Conservation (phyloP, 1,140 invertebrate species). For the Pygmarrhopalites habei region DNA sequence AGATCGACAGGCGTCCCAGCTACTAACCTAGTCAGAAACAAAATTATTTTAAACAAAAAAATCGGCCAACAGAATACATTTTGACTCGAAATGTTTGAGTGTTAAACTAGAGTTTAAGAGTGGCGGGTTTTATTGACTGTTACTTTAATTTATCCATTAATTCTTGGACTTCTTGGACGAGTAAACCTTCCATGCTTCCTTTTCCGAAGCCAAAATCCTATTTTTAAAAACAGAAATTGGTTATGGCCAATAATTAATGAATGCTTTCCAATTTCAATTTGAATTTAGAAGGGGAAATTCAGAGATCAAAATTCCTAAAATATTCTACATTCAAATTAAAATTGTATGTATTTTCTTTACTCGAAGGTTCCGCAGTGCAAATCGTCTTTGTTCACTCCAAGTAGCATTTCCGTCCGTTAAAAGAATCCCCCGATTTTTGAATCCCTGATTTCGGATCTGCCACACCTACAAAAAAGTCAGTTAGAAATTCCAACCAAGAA, state of each 20-base stretch:
- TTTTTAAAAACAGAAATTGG: too few species aligned
- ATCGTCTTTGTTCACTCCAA: not conserved
- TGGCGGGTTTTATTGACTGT: not conserved
- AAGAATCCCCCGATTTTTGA: conserved; percentile 15
- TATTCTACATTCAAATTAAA: too few species aligned
- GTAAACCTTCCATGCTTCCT: conserved; percentile 8
- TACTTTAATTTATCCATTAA: conserved; percentile 5
- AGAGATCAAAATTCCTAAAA: too few species aligned
- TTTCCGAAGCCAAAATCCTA: conserved; percentile 18
- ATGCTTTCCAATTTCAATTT: too few species aligned
- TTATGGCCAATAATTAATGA: too few species aligned
- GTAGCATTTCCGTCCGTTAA: not conserved
- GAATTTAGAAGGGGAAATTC: too few species aligned
- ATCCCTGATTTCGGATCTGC: conserved; percentile 13
- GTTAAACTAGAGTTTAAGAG: not conserved
- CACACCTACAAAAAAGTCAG: conserved; percentile 15
- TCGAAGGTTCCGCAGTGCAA: not conserved
- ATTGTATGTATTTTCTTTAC: too few species aligned
- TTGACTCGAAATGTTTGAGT: conserved; percentile 1
- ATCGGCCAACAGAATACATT: conserved; percentile 1
- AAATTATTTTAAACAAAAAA: conserved; percentile 1
- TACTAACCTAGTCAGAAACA: too few species aligned
- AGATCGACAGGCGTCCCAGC: not conserved
- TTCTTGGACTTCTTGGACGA: conserved; percentile 10
- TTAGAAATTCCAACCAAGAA: too few species aligned